Percentiles rank a stretch among this genome's conserved stretches.
Evolutionary conservation across 2,113 vertebrate genomes (phyloP).

Genomic region (Equus przewalskii): DNA sequence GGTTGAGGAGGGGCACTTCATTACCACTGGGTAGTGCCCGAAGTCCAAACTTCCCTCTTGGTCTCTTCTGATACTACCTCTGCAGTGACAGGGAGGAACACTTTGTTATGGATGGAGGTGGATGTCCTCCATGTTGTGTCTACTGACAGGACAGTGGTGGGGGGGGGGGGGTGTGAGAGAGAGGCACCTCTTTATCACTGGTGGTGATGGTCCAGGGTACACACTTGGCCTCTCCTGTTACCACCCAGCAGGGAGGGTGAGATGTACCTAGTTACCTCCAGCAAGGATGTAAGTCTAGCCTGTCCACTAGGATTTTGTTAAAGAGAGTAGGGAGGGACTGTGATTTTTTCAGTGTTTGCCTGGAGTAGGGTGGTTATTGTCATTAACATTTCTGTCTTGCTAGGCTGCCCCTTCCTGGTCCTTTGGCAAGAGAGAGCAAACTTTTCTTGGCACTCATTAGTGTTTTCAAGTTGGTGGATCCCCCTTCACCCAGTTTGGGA

Average conservation of each 20-base stretch:
- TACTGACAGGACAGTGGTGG: not conserved
- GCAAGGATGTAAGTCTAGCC: not conserved
- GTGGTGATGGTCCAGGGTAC: not conserved
- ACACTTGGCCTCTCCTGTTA: not conserved
- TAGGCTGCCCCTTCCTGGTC: not conserved
- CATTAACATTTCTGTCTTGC: not conserved
- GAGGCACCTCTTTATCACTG: not conserved
- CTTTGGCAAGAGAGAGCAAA: not conserved
- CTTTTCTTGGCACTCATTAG: not conserved
- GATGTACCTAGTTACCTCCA: not conserved
- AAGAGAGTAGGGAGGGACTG: not conserved
- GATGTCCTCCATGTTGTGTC: not conserved
- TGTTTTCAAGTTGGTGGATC: not conserved
- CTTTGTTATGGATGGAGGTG: not conserved
- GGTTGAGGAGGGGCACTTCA: not conserved
- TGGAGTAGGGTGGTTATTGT: not conserved
- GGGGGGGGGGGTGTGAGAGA: not conserved
- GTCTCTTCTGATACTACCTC: not conserved
- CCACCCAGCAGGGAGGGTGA: not conserved
- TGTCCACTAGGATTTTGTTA: not conserved
- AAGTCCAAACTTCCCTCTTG: not conserved
- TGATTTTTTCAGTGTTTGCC: not conserved
- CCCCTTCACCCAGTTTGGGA: not conserved
- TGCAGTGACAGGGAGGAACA: not conserved
- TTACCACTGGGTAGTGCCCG: not conserved